Evolutionary conservation across 2,797 vertebrate species (phyloP).

Genomic region (Onychomys leucogaster): DNA sequence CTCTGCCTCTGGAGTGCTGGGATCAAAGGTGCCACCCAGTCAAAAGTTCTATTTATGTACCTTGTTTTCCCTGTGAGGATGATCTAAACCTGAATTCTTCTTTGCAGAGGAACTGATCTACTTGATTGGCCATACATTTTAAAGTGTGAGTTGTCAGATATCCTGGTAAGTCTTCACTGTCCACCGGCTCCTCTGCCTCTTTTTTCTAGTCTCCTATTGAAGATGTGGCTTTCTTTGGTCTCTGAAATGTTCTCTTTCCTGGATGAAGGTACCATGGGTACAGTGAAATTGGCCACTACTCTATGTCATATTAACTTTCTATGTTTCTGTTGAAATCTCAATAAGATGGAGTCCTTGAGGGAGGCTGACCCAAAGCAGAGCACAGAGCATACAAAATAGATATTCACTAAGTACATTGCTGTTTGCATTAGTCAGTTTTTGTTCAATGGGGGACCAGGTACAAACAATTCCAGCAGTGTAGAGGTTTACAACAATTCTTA

Average conservation of each 20-base stretch:
- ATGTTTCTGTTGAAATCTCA: neutral
- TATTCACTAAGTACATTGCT: neutral
- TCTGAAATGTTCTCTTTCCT: neutral
- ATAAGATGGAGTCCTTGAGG: neutral
- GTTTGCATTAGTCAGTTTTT: neutral
- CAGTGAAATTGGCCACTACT: neutral
- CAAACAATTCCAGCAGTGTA: neutral
- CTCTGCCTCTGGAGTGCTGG: no score
- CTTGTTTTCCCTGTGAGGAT: neutral
- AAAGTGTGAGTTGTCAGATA: neutral
- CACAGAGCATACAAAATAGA: neutral
- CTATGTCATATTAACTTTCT: neutral
- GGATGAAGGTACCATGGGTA: neutral
- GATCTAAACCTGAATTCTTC: neutral
- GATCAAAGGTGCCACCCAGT: no score
- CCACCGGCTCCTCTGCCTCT: neutral
- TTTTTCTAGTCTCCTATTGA: neutral
- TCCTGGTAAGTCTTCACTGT: neutral
- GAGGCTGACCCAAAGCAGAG: neutral
- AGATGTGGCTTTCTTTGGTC: neutral
- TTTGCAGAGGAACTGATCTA: neutral
- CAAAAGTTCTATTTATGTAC: neutral
- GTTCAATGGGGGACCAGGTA: neutral
- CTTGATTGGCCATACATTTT: neutral
- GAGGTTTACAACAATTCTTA: neutral